phyloP scores from a whole-genome alignment of 2,888 invertebrate genomes.

The Neoascia interrupta region DNA sequence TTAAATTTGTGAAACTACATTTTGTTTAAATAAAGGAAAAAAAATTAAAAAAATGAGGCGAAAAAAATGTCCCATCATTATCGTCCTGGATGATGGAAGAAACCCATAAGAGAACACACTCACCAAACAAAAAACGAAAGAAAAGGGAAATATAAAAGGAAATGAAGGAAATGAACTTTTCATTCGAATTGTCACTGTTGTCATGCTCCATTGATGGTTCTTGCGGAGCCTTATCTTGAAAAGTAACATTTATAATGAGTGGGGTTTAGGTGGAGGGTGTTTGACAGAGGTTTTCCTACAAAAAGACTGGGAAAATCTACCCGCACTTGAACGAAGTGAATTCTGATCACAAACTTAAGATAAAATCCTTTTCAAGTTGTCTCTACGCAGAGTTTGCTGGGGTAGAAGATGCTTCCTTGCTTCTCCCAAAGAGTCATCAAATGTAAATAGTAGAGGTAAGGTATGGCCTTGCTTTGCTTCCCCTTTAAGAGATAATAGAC shows the following conservation, averaged over 20 bases:
- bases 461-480: too few species aligned
- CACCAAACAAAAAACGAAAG: too few species aligned
- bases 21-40: slow-evolving; percentile 18
- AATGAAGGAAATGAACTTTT: slow-evolving; percentile 41
- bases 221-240: slow-evolving; percentile 27
- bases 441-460: too few species aligned
- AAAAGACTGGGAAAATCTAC: neutral
- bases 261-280: neutral
- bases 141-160: slow-evolving; percentile 11
- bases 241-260: slow-evolving; percentile 24
- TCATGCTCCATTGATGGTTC: slow-evolving; percentile 46
- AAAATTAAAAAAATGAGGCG: neutral
- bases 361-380: slow-evolving; percentile 36
- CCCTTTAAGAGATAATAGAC: slow-evolving; percentile 40
- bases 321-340: too few species aligned
- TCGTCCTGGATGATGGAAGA: too few species aligned
- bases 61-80: too few species aligned
- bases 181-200: slow-evolving; percentile 33
- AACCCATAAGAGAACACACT: too few species aligned
- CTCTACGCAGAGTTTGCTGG: neutral
- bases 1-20: too few species aligned
- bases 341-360: slow-evolving; percentile 60
- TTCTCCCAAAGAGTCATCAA: neutral
- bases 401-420: neutral
- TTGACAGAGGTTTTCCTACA: neutral